A percentile compares a stretch with the other conserved stretches of the same genome.
Evolutionary conservation across 2,113 vertebrate species (phyloP).

Genomic region (Zapornia atra): DNA sequence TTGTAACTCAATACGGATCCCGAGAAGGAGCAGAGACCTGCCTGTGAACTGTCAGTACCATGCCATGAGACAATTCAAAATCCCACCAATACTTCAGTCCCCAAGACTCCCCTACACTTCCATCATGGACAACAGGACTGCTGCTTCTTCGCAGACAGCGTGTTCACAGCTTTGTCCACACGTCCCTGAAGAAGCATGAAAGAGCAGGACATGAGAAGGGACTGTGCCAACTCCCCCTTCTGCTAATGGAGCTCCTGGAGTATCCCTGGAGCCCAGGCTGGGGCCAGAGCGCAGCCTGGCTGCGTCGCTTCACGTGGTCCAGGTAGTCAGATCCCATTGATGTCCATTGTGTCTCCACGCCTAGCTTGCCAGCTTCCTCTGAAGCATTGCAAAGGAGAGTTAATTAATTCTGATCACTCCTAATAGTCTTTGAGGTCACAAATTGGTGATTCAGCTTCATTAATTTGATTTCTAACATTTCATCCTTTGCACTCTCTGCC

Average conservation of each 20-base stretch:
- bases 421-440: constrained; percentile 73
- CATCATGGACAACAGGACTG: not conserved
- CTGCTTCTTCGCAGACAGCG: not conserved
- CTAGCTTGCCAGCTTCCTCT: not conserved
- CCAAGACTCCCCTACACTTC: not conserved
- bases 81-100: not conserved
- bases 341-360: not conserved
- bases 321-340: constrained; percentile 57
- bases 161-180: not conserved
- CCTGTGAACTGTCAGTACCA: accelerated
- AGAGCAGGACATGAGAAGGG: not conserved
- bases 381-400: constrained; percentile 43
- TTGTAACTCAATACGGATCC: not conserved
- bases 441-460: constrained; percentile 70
- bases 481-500: constrained; percentile 75
- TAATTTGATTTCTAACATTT: constrained; percentile 76
- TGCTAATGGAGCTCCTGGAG: not conserved
- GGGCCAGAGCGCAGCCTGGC: not conserved
- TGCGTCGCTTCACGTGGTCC: not conserved
- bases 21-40: not conserved
- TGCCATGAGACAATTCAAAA: not conserved
- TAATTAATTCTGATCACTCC: constrained; percentile 74
- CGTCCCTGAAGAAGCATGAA: not conserved
- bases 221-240: not conserved
- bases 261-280: not conserved